Percentiles rank a stretch among this genome's conserved stretches.
Conservation (phyloP, 1,140 invertebrate species). For the Rhopalosiphum padi region DNA sequence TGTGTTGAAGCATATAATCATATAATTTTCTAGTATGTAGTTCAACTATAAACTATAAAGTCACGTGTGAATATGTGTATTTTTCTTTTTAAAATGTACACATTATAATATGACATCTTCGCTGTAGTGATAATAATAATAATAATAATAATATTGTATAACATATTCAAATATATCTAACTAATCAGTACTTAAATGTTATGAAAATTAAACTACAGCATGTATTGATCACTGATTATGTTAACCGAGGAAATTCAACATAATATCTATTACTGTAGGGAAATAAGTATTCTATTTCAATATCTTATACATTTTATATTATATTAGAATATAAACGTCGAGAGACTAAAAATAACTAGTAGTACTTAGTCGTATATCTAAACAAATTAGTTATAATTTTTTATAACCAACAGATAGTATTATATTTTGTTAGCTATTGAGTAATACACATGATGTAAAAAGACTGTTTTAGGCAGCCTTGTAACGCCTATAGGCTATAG, state of each 20-base stretch:
- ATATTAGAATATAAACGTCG: background rate
- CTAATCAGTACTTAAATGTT: background rate
- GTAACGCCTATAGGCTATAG: background rate
- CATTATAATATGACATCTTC: background rate
- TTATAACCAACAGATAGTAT: background rate
- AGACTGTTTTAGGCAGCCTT: background rate
- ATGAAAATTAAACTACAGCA: background rate
- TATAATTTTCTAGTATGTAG: background rate
- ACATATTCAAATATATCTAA: background rate
- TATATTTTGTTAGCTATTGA: background rate
- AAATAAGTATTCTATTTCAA: background rate
- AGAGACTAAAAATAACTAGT: background rate
- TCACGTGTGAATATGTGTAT: background rate
- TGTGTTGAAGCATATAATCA: background rate
- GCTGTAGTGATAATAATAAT: background rate
- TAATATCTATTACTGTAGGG: background rate
- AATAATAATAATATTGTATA: background rate
- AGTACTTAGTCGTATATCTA: background rate
- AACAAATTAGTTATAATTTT: background rate
- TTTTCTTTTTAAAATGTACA: background rate
- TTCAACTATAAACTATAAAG: background rate
- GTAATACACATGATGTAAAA: background rate
- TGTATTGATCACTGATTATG: background rate
- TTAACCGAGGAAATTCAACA: background rate
- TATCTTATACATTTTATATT: background rate